Evolutionary conservation across 2,113 vertebrate species (phyloP).

Genomic region (Stercorarius parasiticus): DNA sequence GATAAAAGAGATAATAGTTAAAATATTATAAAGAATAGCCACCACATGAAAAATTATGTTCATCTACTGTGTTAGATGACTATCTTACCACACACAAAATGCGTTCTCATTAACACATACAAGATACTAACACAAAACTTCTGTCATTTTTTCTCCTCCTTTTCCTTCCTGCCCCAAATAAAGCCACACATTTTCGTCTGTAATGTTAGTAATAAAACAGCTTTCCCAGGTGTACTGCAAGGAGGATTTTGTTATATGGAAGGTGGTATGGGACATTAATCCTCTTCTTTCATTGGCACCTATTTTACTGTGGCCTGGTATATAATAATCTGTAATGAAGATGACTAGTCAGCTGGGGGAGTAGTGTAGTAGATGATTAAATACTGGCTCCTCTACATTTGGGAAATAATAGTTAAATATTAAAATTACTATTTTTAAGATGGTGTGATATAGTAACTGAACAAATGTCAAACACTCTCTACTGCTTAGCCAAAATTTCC

Average conservation of each 20-base stretch:
- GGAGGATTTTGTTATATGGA: background rate
- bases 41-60: background rate
- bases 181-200: background rate
- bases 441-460: background rate
- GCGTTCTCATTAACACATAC: background rate
- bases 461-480: background rate
- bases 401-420: background rate
- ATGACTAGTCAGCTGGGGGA: background rate
- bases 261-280: background rate
- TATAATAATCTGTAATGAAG: background rate
- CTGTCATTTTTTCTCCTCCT: background rate
- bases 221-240: background rate
- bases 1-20: background rate
- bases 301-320: background rate
- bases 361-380: background rate
- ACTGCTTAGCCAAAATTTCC: background rate
- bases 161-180: background rate
- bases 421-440: background rate
- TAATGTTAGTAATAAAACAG: background rate
- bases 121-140: background rate
- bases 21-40: background rate
- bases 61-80: background rate
- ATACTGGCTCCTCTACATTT: background rate
- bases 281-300: background rate
- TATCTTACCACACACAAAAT: background rate